Conservation (phyloP, 2,797 vertebrate species). For the Varecia variegata region DNA sequence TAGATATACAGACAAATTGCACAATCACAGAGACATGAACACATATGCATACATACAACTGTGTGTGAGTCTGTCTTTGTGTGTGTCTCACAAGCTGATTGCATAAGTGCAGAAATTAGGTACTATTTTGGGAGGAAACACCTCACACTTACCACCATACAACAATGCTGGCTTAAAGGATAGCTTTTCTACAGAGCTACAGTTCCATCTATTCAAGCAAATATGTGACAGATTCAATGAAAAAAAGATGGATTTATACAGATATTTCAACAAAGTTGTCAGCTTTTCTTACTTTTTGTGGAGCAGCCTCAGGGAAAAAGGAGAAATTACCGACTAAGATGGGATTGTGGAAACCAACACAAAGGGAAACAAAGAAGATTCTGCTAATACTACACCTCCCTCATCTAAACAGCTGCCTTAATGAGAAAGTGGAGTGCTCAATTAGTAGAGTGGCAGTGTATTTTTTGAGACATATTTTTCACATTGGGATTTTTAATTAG, state of each 20-base stretch:
- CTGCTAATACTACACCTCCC: not conserved
- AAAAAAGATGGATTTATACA: conserved; percentile 22
- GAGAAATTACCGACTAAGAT: not conserved
- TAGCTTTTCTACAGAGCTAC: not conserved
- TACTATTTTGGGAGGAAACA: not conserved
- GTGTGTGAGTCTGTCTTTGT: not conserved
- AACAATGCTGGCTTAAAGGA: not conserved
- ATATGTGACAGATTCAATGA: not conserved
- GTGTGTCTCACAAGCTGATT: not conserved
- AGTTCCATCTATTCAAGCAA: not conserved
- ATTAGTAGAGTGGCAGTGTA: conserved; percentile 58
- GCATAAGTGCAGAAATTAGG: not conserved
- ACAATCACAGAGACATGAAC: not conserved
- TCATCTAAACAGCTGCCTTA: conserved; percentile 62
- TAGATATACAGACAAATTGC: not conserved
- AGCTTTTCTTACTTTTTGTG: not conserved
- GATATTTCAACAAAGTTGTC: conserved; percentile 37
- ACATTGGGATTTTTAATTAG: conserved; percentile 70
- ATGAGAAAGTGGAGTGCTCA: conserved; percentile 69
- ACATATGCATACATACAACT: not conserved
- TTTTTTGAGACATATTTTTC: conserved; percentile 69
- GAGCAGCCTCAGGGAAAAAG: not conserved
- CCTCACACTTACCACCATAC: not conserved
- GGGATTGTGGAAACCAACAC: not conserved
- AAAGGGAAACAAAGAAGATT: not conserved